Evolutionary conservation across 2,797 vertebrate species (phyloP).

Genomic region (Decapterus maruadsi): DNA sequence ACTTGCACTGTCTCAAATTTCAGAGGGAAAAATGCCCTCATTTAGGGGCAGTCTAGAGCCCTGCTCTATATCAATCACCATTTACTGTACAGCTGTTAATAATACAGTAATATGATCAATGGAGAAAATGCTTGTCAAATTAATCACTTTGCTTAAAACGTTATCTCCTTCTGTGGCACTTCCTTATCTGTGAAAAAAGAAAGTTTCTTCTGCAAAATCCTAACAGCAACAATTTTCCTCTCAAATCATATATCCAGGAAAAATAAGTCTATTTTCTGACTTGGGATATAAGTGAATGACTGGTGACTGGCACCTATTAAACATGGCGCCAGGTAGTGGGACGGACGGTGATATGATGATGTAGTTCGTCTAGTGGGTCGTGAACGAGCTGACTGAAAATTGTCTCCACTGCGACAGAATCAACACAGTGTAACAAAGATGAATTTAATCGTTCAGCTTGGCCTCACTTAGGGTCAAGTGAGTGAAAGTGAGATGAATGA

Average conservation of each 20-base stretch:
- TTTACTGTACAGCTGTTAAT: background rate
- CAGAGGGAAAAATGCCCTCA: no score
- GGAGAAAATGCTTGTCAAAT: background rate
- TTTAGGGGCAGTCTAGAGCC: no score
- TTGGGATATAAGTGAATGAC: background rate
- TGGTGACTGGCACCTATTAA: no score
- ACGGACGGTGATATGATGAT: background rate
- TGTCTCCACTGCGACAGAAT: slow-evolving; percentile 1
- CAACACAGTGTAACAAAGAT: background rate
- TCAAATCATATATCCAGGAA: background rate
- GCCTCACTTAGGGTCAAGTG: slow-evolving; percentile 14
- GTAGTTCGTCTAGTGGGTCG: background rate
- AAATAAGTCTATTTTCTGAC: no score
- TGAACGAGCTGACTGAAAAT: slow-evolving; percentile 20
- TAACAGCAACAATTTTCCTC: background rate
- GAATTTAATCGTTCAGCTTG: slow-evolving; percentile 8
- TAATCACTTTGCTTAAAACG: background rate
- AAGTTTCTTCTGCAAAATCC: background rate
- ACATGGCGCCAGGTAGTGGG: background rate
- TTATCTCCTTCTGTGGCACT: background rate
- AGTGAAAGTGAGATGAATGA: slow-evolving; percentile 27
- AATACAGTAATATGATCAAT: background rate
- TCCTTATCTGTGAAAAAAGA: background rate
- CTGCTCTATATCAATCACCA: background rate
- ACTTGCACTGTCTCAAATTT: no score